phyloP scores from a whole-genome alignment of 2,888 invertebrate species.

The Sericinus montela region DNA sequence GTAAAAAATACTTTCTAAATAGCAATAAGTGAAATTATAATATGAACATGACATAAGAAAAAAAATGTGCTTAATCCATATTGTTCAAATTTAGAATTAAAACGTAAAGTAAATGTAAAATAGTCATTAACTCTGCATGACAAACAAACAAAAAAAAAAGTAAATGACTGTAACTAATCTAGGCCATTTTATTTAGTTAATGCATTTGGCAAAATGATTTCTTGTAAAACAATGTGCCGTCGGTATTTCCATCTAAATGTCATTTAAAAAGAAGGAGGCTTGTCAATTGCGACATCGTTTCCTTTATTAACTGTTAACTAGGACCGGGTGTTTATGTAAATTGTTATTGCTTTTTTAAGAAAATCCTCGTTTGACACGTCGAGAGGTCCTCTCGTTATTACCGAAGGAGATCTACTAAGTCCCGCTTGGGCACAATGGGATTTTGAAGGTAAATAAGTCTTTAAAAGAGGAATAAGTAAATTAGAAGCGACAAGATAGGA shows the following conservation, averaged over 20 bases:
- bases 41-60: too few species aligned
- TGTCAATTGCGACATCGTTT: slow-evolving; percentile 73
- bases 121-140: too few species aligned
- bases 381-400: slow-evolving; percentile 64
- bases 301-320: slow-evolving; percentile 79
- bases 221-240: slow-evolving; percentile 70
- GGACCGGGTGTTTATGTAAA: slow-evolving; percentile 77
- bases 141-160: neutral
- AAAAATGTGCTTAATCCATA: too few species aligned
- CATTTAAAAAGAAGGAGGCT: slow-evolving; percentile 58
- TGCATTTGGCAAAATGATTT: slow-evolving; percentile 35
- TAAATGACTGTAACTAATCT: slow-evolving; percentile 30
- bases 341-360: slow-evolving; percentile 78
- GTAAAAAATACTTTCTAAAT: too few species aligned
- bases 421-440: slow-evolving; percentile 74
- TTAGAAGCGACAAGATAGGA: slow-evolving; percentile 88
- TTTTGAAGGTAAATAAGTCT: slow-evolving; percentile 86
- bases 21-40: too few species aligned
- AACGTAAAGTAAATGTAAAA: too few species aligned
- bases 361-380: slow-evolving; percentile 74
- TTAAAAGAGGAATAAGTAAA: slow-evolving; percentile 88
- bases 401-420: slow-evolving; percentile 51
- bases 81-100: too few species aligned
- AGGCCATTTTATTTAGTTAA: slow-evolving; percentile 29
- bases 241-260: slow-evolving; percentile 68